phyloP scores from a whole-genome alignment of 92 coral and sea anemone genomes.

The Actinernus sp. region DNA sequence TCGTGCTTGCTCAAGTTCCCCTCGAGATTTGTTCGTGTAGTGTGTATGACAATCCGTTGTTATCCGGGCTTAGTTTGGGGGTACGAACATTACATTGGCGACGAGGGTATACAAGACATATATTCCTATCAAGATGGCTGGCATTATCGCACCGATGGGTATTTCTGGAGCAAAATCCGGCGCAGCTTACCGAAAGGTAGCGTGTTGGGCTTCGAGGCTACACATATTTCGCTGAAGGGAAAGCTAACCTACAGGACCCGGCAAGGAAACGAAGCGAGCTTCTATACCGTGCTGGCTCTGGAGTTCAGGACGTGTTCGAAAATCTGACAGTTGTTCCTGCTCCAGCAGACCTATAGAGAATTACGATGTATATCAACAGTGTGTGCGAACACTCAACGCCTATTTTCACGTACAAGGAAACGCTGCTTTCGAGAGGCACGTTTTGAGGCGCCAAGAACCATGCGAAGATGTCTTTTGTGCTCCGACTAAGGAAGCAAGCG shows the following conservation, averaged over 20 bases:
- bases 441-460: constrained; percentile 6
- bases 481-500: too few species aligned
- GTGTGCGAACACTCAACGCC: neutral
- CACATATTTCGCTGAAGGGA: too few species aligned
- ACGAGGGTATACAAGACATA: too few species aligned
- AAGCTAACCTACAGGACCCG: neutral
- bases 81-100: too few species aligned
- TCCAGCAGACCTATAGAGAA: constrained; percentile 11
- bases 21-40: too few species aligned
- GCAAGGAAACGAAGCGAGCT: constrained; percentile 11
- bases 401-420: constrained; percentile 5
- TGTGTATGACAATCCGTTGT: too few species aligned
- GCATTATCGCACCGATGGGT: too few species aligned
- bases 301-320: constrained; percentile 14
- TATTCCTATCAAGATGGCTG: too few species aligned
- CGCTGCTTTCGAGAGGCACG: constrained; percentile 5
- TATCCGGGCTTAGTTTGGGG: too few species aligned
- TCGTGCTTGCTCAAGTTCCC: too few species aligned
- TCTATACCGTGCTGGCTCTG: constrained; percentile 9
- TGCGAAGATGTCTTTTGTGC: constrained; percentile 17
- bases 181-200: neutral
- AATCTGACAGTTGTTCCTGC: too few species aligned
- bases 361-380: neutral
- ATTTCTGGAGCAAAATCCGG: too few species aligned
- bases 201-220: neutral